Evolutionary conservation across 2,113 vertebrate genomes (phyloP), one percentile per base, ranked within the genome.

Genomic region (Apaloderma vittatum): DNA sequence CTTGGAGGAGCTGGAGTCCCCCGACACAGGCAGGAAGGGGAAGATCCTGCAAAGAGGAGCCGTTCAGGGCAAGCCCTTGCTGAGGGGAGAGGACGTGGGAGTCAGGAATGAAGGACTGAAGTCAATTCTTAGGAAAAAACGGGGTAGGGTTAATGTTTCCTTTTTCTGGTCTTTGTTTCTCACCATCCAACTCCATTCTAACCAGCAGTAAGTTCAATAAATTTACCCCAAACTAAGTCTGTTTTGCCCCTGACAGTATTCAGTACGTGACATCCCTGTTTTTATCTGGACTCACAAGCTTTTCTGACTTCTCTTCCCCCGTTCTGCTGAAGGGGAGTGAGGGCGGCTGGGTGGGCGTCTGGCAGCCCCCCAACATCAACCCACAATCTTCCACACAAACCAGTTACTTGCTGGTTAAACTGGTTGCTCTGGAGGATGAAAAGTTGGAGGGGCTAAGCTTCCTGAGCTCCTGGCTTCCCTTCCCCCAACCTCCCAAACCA

Each of bases 331-430:
- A 80, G 27, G 19, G 30, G 36, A 59, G 13, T 14, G 36, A 62
- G 26, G 34, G n/a, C 0, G 0, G 55, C n/a, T 61, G 40, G 24
- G 66, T 34, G 65, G 36, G 74, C 0, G 0, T 37, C 23, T 59
- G n/a, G 51, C 58, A 57, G 32, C 32, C 24, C 19, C 30, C 40
- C 73, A 37, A 5, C 1, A 0, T 45, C 81, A 66, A 21, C 55
- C 36, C 90, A 87, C 46, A 9, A 24, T 29, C 37, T 54, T 91
- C 66, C 72, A 77, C 24, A 17, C 20, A 76, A 83, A 80, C 17
- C 46, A 36, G 4, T 11, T 27, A 45, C 24, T 37, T 36, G 27
- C 76, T 77, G 13, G 43, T 88, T 37, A 32, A 65, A 72, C 20
- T 29, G 51, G 62, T 19, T 58, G 74, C 36, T 62, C 63, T 66